phyloP scores from a whole-genome alignment of 2,888 invertebrate genomes.

The Eugnorisma glareosa region DNA sequence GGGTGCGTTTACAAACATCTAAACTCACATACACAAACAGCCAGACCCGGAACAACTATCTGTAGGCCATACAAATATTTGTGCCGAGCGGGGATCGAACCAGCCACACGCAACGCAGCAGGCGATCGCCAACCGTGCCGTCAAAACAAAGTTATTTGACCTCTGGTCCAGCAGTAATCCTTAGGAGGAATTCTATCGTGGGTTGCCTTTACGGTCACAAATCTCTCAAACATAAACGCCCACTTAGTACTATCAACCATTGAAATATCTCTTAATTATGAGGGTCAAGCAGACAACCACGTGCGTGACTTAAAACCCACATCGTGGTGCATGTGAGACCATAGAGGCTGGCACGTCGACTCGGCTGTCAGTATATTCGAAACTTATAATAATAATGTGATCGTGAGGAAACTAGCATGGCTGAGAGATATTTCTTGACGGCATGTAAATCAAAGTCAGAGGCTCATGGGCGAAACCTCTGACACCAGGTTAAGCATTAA shows the following conservation, averaged over 20 bases:
- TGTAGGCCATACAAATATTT: too few species aligned
- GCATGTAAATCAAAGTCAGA: too few species aligned
- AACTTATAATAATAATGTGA: neutral
- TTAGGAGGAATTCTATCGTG: neutral
- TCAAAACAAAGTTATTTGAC: neutral
- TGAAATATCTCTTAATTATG: conserved; percentile 9
- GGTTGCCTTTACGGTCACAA: neutral
- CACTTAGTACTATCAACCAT: neutral
- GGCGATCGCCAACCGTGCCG: too few species aligned
- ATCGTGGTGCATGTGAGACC: neutral
- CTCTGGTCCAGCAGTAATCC: neutral
- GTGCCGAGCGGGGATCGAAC: too few species aligned
- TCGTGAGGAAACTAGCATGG: too few species aligned
- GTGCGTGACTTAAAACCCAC: neutral
- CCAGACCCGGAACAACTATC: too few species aligned
- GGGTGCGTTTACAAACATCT: too few species aligned
- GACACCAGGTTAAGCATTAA: too few species aligned
- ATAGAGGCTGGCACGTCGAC: neutral
- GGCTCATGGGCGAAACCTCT: too few species aligned
- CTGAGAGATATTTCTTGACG: too few species aligned
- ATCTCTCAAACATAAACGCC: neutral
- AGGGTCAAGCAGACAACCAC: neutral
- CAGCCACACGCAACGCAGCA: too few species aligned
- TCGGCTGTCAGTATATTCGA: neutral
- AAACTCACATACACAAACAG: too few species aligned